phyloP scores from a whole-genome alignment of 2,888 invertebrate genomes.

The Diplolepis rosae region DNA sequence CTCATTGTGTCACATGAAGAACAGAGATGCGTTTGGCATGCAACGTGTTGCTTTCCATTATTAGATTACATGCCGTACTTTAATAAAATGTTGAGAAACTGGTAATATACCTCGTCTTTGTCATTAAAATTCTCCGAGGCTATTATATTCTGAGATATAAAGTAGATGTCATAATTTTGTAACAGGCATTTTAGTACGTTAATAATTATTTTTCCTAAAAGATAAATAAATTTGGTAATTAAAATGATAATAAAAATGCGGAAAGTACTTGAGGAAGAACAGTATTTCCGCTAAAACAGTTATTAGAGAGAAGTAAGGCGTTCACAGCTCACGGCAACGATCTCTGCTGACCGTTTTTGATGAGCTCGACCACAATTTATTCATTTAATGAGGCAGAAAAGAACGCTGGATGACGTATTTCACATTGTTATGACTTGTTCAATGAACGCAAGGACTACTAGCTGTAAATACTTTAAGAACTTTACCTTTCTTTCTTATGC shows the following conservation, averaged over 20 bases:
- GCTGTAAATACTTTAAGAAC: not conserved
- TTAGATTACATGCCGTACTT: slow-evolving; percentile 10
- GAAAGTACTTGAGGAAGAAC: slow-evolving; percentile 22
- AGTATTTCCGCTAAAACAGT: slow-evolving; percentile 27
- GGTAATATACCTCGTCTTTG: not conserved
- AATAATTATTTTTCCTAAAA: not conserved
- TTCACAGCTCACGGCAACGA: slow-evolving; percentile 4
- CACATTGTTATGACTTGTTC: not conserved
- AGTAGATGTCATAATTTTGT: slow-evolving; percentile 11
- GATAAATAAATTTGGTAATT: not conserved
- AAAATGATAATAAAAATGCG: not conserved
- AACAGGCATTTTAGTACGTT: too few species aligned
- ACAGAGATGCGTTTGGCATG: not conserved
- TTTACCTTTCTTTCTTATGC: slow-evolving; percentile 15
- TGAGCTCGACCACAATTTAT: slow-evolving; percentile 24
- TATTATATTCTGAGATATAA: slow-evolving; percentile 6
- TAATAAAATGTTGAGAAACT: slow-evolving; percentile 28
- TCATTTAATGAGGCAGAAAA: slow-evolving; percentile 20
- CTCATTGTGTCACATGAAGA: slow-evolving; percentile 7
- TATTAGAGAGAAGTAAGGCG: slow-evolving; percentile 19
- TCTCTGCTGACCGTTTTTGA: slow-evolving; percentile 17
- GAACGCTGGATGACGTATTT: slow-evolving; percentile 9
- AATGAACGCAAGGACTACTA: slow-evolving; percentile 21
- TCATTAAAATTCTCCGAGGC: not conserved
- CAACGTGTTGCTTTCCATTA: slow-evolving; percentile 18